These are phyloP conservation scores for Aphidius gifuensis DNA, from an alignment of 1,140 invertebrate species.

Conservation along the genomic window DNA sequence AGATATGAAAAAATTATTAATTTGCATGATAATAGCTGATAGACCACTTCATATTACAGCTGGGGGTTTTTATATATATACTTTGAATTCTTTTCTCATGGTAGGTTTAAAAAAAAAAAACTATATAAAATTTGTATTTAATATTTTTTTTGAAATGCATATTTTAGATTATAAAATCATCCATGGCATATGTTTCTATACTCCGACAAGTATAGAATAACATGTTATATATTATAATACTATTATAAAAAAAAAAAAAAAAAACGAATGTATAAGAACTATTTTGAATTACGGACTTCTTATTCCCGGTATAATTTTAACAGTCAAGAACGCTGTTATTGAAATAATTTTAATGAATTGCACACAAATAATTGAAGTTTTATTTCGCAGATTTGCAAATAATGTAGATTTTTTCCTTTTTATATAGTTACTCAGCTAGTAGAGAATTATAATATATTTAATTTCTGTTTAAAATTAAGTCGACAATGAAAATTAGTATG, in stretches of 20 bases:
- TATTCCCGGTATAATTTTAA: conserved; percentile 2
- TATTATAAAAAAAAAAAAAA: conserved; percentile 2
- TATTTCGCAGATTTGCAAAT: no score
- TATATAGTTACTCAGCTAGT: no score
- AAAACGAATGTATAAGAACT: not conserved
- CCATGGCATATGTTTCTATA: not conserved
- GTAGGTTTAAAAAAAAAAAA: not conserved
- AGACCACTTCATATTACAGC: conserved; percentile 13
- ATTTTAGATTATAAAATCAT: conserved; percentile 14
- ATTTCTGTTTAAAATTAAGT: no score
- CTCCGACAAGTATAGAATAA: not conserved
- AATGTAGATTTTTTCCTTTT: no score
- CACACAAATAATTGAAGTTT: no score
- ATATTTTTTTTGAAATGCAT: not conserved
- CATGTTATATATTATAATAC: not conserved
- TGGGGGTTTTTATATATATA: conserved; percentile 11
- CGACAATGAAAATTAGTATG: no score
- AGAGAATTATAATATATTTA: no score
- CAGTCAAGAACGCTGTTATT: not conserved
- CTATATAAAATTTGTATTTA: not conserved
- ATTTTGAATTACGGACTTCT: not conserved
- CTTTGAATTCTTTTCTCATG: conserved; percentile 12
- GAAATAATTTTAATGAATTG: not conserved
- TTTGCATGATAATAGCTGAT: conserved; percentile 11
- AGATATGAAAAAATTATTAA: conserved; percentile 8